phyloP scores from a whole-genome alignment of 2,113 vertebrate genomes.

The Amblyopsis rosae region DNA sequence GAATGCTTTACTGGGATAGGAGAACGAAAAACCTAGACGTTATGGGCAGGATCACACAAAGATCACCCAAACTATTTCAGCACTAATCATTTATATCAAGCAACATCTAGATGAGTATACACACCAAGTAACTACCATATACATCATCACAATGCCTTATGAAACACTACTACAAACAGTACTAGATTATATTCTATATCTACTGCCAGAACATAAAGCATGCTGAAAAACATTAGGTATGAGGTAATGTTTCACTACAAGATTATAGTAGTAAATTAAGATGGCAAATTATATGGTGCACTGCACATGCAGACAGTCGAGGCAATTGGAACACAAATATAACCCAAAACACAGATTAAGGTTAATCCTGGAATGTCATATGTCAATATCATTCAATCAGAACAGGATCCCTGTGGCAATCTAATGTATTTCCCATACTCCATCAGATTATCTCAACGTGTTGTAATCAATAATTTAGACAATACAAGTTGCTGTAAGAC shows the following conservation, averaged over 20 bases:
- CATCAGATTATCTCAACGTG: conserved; percentile 5
- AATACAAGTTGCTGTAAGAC: conserved; percentile 16
- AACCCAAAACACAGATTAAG: background rate
- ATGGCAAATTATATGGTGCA: background rate
- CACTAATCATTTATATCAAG: background rate
- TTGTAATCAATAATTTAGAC: background rate
- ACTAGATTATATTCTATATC: background rate
- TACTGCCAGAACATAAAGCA: conserved; percentile 7
- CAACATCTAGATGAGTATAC: no score
- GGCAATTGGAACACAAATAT: background rate
- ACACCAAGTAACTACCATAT: background rate
- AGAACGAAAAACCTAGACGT: no score
- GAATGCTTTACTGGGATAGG: conserved; percentile 1
- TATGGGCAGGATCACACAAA: no score
- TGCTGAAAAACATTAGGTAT: conserved; percentile 39
- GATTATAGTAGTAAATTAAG: no score
- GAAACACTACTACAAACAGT: conserved; percentile 29
- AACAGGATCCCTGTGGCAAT: background rate
- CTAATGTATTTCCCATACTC: background rate
- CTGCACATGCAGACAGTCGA: background rate
- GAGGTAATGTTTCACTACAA: conserved; percentile 39
- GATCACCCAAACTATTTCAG: no score
- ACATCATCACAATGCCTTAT: conserved; percentile 37
- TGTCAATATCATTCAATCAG: conserved; percentile 2
- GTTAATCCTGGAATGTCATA: conserved; percentile 13